phyloP scores from a whole-genome alignment of 2,797 vertebrate species.

The Pipistrellus nathusii region DNA sequence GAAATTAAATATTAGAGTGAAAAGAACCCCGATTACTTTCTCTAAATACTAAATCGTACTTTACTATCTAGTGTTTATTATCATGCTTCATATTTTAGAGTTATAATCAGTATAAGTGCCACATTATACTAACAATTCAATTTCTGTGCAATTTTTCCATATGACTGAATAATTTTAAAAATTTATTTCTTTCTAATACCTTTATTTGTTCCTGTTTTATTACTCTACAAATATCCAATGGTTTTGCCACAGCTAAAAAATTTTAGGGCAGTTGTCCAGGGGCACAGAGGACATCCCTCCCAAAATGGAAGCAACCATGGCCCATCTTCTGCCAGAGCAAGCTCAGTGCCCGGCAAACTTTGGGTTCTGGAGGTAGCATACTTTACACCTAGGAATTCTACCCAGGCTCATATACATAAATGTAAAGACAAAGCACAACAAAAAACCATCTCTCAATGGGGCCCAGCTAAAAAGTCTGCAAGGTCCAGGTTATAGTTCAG shows the following conservation, averaged over 20 bases:
- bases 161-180: not conserved
- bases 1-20: not conserved
- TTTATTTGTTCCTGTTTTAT: not conserved
- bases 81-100: not conserved
- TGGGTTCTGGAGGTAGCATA: not conserved
- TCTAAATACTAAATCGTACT: not conserved
- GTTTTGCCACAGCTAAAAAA: not conserved
- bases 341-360: not conserved
- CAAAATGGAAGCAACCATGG: not conserved
- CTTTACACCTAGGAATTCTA: not conserved
- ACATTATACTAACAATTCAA: slow-evolving; percentile 36
- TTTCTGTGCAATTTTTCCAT: not conserved
- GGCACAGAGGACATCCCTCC: not conserved
- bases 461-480: not conserved
- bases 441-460: not conserved
- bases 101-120: not conserved
- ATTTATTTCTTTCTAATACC: not conserved
- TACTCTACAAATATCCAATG: not conserved
- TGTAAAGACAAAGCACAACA: not conserved
- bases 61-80: not conserved
- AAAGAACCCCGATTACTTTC: not conserved
- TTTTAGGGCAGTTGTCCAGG: not conserved
- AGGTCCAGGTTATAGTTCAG: not conserved
- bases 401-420: not conserved
- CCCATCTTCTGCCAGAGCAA: not conserved